Percentiles rank a stretch among this genome's conserved stretches.
Conservation (phyloP, 2,797 vertebrate genomes). For the Clarias laeviceps region DNA sequence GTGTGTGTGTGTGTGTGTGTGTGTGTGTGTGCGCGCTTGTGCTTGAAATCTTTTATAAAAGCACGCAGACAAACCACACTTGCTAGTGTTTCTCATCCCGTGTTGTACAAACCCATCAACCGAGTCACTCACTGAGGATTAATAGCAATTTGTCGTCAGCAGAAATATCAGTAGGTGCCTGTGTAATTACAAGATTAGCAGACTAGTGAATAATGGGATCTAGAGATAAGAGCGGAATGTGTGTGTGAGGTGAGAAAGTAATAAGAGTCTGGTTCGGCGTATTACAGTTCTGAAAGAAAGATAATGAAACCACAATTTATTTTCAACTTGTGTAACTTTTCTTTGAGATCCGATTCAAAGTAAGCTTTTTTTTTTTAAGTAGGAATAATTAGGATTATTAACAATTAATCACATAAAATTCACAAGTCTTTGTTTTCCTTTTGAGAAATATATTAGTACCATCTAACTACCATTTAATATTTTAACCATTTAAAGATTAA, state of each 20-base stretch:
- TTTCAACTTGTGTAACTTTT: not conserved
- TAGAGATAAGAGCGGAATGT: slow-evolving; percentile 56
- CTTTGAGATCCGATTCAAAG: not conserved
- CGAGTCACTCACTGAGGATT: slow-evolving; percentile 58
- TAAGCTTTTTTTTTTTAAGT: not conserved
- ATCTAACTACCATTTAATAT: too few relatives aligned
- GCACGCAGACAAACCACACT: not conserved
- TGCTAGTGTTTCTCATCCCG: not conserved
- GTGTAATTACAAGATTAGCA: slow-evolving; percentile 69
- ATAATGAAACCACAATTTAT: not conserved
- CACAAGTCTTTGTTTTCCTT: not conserved
- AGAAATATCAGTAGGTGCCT: slow-evolving; percentile 65
- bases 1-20: too few relatives aligned
- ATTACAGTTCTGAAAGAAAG: not conserved
- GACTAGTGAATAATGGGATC: slow-evolving; percentile 72
- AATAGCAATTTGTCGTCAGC: slow-evolving; percentile 69
- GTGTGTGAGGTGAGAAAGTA: slow-evolving; percentile 47
- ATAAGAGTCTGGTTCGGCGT: not conserved
- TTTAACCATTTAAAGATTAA: too few relatives aligned
- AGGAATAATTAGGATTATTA: not conserved
- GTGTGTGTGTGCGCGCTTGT: too few relatives aligned
- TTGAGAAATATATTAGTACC: not conserved
- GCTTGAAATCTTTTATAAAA: not conserved
- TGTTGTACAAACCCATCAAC: slow-evolving; percentile 1
- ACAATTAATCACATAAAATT: not conserved